Conservation (phyloP, 2,113 vertebrate genomes). For the Oxyruncus cristatus region DNA sequence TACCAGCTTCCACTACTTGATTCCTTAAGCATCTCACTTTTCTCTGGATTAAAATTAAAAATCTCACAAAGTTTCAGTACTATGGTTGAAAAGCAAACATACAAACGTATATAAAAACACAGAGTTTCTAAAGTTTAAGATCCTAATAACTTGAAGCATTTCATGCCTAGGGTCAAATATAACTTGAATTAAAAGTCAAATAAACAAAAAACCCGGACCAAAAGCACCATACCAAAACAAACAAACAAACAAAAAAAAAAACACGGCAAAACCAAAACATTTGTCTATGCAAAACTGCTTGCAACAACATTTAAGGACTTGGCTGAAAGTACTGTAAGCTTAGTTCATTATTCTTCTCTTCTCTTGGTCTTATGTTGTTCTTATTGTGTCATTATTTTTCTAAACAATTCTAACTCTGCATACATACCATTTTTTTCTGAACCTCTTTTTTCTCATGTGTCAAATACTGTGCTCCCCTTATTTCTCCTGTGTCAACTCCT, state of each 20-base stretch:
- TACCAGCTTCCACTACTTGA: no score
- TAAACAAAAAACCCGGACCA: neutral
- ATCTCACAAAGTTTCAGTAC: neutral
- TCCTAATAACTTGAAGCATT: neutral
- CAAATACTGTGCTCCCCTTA: neutral
- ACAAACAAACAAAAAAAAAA: neutral
- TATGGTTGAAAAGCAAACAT: accelerated
- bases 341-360: neutral
- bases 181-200: neutral
- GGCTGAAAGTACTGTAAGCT: neutral
- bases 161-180: neutral
- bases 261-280: accelerated
- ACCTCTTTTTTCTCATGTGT: neutral
- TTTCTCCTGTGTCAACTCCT: neutral
- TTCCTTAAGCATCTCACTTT: neutral
- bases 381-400: neutral
- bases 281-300: neutral
- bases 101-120: neutral
- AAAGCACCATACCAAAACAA: neutral
- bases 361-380: neutral
- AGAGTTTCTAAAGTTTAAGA: neutral
- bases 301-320: neutral
- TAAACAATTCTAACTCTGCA: neutral
- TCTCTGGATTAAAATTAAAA: neutral
- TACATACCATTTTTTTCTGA: accelerated